These are phyloP conservation scores for Nymphalis polychloros DNA, from an alignment of 2,888 invertebrate species.

Conservation along the genomic window DNA sequence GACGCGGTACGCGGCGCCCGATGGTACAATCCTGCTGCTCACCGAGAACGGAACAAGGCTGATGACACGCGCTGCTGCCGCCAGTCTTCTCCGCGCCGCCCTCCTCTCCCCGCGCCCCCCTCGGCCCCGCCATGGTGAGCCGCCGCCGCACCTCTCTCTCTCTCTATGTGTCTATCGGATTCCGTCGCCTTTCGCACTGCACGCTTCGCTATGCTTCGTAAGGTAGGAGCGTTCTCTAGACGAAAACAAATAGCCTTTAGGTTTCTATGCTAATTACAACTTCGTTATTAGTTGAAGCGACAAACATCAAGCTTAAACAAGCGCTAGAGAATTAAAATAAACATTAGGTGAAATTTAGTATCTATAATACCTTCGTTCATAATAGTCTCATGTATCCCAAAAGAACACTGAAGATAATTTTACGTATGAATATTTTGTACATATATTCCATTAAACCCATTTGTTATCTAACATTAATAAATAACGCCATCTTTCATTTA, in stretches of 20 bases:
- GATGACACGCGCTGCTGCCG: conserved; percentile 79
- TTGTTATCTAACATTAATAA: not conserved
- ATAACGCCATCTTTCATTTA: conserved; percentile 15
- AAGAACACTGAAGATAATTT: not conserved
- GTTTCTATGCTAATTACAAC: conserved; percentile 9
- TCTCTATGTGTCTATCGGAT: conserved; percentile 74
- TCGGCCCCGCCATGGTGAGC: conserved; percentile 79
- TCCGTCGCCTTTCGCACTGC: conserved; percentile 78
- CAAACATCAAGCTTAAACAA: conserved; percentile 1
- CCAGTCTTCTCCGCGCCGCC: conserved; percentile 79
- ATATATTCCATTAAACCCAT: not conserved
- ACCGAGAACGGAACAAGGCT: conserved; percentile 84
- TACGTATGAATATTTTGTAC: not conserved
- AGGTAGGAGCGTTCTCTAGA: conserved; percentile 70
- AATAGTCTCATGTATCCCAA: not conserved
- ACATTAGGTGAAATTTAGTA: conserved; percentile 18
- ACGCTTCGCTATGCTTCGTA: conserved; percentile 78
- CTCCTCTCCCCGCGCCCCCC: conserved; percentile 80
- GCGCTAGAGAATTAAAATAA: not conserved
- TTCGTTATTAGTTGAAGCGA: conserved; percentile 2
- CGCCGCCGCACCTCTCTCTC: conserved; percentile 74
- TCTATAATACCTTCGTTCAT: not conserved
- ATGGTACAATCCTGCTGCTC: conserved; percentile 84
- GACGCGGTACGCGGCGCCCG: conserved; percentile 83
- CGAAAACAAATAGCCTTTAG: conserved; percentile 3